These are phyloP conservation scores for Dolichotis patagonum DNA, from an alignment of 2,113 vertebrate species.

Conservation along the genomic window DNA sequence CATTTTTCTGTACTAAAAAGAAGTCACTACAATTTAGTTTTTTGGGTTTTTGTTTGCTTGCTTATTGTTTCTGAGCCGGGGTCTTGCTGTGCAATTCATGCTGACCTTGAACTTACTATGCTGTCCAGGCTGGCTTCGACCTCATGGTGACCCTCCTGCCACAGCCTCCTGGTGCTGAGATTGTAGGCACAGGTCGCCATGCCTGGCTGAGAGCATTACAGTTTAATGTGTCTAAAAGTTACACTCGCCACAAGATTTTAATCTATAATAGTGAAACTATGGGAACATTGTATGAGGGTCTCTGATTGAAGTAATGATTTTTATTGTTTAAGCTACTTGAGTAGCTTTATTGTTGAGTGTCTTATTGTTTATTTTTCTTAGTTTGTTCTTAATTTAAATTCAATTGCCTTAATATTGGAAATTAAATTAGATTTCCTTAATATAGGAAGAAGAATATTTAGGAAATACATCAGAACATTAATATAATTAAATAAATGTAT, in stretches of 20 bases:
- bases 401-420: constrained; percentile 13
- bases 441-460: background rate
- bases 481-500: constrained; percentile 20
- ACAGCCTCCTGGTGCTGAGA: too few species aligned
- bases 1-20: background rate
- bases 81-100: background rate
- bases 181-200: too few species aligned
- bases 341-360: constrained; percentile 28
- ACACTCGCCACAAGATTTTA: background rate
- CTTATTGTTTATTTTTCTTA: constrained; percentile 47
- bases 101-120: background rate
- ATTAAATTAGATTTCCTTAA: background rate
- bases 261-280: background rate
- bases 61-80: background rate
- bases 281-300: background rate
- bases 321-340: background rate
- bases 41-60: background rate
- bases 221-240: background rate
- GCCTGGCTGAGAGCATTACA: too few species aligned
- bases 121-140: background rate
- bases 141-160: background rate
- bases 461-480: constrained; percentile 24
- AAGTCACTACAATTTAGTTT: background rate
- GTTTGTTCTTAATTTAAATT: constrained; percentile 50
- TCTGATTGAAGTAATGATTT: background rate